A percentile compares a stretch with the other conserved stretches of the same genome.
Evolutionary conservation across 2,888 invertebrate genomes (phyloP).

Genomic region (Deladenus siricidicola): DNA sequence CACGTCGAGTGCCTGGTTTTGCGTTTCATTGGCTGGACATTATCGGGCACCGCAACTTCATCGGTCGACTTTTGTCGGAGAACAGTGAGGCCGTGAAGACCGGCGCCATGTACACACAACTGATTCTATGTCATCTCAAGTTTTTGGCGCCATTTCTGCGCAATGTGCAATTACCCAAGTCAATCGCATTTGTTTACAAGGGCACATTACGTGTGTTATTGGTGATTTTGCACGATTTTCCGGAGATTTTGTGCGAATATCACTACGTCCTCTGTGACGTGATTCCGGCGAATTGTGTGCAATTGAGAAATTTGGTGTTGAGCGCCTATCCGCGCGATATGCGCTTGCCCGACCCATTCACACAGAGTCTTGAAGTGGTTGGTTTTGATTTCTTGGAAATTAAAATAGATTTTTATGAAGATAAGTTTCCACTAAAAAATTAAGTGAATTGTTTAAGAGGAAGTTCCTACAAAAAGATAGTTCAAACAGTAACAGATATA

Average conservation of each 20-base stretch:
- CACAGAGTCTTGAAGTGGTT: conserved; percentile 74
- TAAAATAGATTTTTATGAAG: too few species aligned
- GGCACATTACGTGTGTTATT: conserved; percentile 80
- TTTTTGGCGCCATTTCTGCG: conserved; percentile 91
- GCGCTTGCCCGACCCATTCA: conserved; percentile 96
- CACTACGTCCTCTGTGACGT: conserved; percentile 98
- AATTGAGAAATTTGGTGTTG: conserved; percentile 90
- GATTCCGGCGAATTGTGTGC: conserved; percentile 97
- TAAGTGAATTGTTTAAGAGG: too few species aligned
- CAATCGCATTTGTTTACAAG: conserved; percentile 86
- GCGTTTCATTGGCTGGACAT: conserved; percentile 97
- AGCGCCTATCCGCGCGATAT: conserved; percentile 96
- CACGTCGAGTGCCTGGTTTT: conserved; percentile 87
- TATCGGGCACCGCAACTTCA: conserved; percentile 88
- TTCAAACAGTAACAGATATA: too few species aligned
- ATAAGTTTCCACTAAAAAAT: too few species aligned
- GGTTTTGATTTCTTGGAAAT: background rate
- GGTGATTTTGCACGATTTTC: conserved; percentile 93
- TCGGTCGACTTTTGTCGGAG: conserved; percentile 75
- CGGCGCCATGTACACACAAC: conserved; percentile 75
- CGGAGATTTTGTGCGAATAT: conserved; percentile 96
- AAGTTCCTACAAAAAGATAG: too few species aligned
- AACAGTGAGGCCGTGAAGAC: conserved; percentile 16
- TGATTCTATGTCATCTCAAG: conserved; percentile 88
- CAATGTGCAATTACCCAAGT: conserved; percentile 88